phyloP scores from a whole-genome alignment of 2,113 vertebrate genomes.

The Oenanthe oenanthe region DNA sequence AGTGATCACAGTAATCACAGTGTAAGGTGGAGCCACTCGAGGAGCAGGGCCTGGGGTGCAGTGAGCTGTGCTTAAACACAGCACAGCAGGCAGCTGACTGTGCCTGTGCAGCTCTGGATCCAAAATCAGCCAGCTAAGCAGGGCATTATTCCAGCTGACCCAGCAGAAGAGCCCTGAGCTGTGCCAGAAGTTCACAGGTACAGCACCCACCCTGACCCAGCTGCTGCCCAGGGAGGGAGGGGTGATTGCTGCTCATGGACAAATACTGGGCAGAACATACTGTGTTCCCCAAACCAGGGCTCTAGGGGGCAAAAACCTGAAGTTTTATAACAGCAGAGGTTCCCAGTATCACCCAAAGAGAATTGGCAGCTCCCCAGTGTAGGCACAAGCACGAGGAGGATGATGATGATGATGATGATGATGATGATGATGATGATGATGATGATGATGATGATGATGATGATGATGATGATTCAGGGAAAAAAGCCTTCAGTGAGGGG shows the following conservation, averaged over 20 bases:
- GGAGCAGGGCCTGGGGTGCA: neutral
- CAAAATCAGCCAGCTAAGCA: neutral
- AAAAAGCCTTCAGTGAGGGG: neutral
- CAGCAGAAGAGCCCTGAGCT: neutral
- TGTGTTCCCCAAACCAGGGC: too few relatives aligned
- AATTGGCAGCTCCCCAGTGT: accelerated
- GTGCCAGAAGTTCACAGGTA: neutral
- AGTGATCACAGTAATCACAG: neutral
- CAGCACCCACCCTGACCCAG: accelerated
- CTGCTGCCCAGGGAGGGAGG: neutral
- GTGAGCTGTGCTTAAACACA: neutral
- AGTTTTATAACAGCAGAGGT: neutral
- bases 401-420: too few relatives aligned
- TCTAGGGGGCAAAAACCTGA: neutral
- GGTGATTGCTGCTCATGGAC: neutral
- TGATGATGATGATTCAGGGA: neutral
- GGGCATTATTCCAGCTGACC: neutral
- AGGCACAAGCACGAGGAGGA: neutral
- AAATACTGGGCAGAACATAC: accelerated
- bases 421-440: too few relatives aligned
- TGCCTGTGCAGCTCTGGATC: neutral
- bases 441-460: too few relatives aligned
- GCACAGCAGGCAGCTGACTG: neutral
- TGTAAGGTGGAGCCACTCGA: neutral
- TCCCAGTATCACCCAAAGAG: neutral